Conservation (phyloP, 2,797 vertebrate species). For the Callimico goeldii region DNA sequence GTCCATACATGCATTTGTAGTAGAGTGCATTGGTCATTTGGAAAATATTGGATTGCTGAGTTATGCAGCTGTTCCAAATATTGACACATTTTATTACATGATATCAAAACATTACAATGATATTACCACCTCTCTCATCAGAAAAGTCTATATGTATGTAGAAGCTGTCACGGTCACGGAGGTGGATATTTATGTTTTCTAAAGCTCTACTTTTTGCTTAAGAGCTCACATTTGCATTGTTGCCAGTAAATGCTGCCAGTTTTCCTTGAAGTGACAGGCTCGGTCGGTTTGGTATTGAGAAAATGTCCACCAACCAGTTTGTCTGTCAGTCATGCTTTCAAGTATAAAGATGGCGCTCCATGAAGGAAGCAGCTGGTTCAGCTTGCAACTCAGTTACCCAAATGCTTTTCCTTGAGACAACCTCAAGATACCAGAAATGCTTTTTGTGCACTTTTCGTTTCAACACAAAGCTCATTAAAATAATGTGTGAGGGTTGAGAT, state of each 20-base stretch:
- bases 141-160: neutral
- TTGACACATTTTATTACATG: neutral
- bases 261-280: neutral
- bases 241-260: neutral
- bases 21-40: neutral
- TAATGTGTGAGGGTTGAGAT: neutral
- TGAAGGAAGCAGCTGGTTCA: neutral
- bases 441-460: neutral
- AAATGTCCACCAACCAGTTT: neutral
- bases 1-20: neutral
- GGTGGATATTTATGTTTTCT: neutral
- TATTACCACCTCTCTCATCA: neutral
- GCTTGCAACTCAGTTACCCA: neutral
- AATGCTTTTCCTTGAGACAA: neutral
- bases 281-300: neutral
- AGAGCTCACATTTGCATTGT: neutral
- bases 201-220: neutral
- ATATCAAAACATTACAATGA: neutral
- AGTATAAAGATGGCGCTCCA: neutral
- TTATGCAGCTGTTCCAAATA: neutral
- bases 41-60: neutral
- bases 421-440: neutral
- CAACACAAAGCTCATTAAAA: neutral
- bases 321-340: neutral
- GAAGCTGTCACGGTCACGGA: neutral